Conservation (phyloP, 2,797 vertebrate genomes). For the Caiman crocodilus region DNA sequence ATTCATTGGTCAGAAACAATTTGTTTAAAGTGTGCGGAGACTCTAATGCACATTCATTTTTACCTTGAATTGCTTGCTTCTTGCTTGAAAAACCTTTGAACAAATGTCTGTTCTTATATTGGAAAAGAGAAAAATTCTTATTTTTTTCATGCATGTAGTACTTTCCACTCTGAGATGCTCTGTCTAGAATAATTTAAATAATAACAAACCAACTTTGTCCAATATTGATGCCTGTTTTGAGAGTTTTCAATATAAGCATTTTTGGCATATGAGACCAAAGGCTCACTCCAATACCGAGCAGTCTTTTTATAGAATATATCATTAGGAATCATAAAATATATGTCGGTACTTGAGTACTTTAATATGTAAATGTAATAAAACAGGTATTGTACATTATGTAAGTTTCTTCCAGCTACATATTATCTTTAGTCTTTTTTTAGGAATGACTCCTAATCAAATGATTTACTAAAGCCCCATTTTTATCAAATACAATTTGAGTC, state of each 20-base stretch:
- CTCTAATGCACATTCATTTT: not conserved
- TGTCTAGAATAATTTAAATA: not conserved
- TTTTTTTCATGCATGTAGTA: not conserved
- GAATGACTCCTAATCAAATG: not conserved
- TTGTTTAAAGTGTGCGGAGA: not conserved
- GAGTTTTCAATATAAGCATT: not conserved
- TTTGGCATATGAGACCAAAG: not conserved
- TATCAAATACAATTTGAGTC: not conserved
- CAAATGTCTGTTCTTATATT: not conserved
- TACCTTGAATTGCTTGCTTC: not conserved
- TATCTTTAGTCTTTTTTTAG: not conserved
- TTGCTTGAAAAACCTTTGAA: conserved; percentile 3
- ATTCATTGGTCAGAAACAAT: not conserved
- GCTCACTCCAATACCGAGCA: not conserved
- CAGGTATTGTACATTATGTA: too few relatives aligned
- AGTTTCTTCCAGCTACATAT: not conserved
- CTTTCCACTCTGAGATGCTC: not conserved
- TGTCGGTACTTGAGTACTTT: not conserved
- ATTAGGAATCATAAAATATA: not conserved
- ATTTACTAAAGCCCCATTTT: not conserved
- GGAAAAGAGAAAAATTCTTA: not conserved
- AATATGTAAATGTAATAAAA: not conserved
- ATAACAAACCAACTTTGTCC: not conserved
- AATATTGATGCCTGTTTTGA: not conserved
- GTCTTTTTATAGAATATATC: not conserved